A percentile compares a stretch with the other conserved stretches of the same genome.
phyloP scores from a whole-genome alignment of 2,797 vertebrate species.

The Notamacropus eugenii region DNA sequence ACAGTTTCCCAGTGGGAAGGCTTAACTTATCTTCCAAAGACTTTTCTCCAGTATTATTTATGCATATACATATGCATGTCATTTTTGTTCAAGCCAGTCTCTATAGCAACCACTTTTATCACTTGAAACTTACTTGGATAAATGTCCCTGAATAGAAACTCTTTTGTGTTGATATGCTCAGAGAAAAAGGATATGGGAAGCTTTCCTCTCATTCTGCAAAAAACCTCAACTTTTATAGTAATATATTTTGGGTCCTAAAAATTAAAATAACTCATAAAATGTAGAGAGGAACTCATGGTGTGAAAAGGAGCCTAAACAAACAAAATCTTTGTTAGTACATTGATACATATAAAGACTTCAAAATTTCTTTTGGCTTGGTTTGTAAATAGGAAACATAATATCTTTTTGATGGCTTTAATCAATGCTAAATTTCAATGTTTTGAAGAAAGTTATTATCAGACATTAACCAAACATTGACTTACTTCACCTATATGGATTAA shows the following conservation, averaged over 20 bases:
- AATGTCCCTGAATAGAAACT: constrained; percentile 82
- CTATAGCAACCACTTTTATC: constrained; percentile 87
- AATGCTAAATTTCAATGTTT: neutral
- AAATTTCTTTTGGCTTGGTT: neutral
- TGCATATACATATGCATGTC: constrained; percentile 78
- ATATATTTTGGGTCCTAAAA: constrained; percentile 64
- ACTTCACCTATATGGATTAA: neutral
- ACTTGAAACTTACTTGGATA: constrained; percentile 80
- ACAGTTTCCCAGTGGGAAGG: constrained; percentile 81
- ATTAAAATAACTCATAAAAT: constrained; percentile 10
- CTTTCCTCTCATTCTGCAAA: constrained; percentile 66
- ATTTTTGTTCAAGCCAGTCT: constrained; percentile 86
- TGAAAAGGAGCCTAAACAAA: neutral
- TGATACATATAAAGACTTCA: neutral
- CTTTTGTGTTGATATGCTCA: constrained; percentile 70
- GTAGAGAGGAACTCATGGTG: neutral
- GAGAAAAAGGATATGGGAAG: constrained; percentile 56
- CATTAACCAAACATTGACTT: neutral
- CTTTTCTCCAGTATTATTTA: constrained; percentile 84
- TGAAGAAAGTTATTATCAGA: neutral
- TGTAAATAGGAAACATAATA: neutral
- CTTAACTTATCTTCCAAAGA: constrained; percentile 83
- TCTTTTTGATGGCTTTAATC: neutral
- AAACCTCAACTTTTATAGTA: constrained; percentile 59
- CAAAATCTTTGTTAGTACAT: neutral